Conservation (phyloP, 2,888 invertebrate genomes). For the Zaprionus lineosus region DNA sequence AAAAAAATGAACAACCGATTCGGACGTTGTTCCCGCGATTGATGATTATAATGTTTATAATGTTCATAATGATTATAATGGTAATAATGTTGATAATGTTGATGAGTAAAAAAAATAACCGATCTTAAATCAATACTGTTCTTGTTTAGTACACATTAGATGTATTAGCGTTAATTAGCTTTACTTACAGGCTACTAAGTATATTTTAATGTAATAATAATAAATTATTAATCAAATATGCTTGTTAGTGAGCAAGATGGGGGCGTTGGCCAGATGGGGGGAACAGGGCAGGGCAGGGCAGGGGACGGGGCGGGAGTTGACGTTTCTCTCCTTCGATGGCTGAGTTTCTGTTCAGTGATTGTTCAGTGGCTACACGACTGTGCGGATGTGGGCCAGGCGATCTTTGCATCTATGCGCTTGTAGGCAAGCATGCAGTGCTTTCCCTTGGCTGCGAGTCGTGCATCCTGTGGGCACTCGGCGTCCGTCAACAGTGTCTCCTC, state of each 20-base stretch:
- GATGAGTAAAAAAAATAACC: slow-evolving; percentile 30
- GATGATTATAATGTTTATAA: slow-evolving; percentile 17
- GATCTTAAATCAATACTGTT: slow-evolving; percentile 74
- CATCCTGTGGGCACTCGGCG: slow-evolving; percentile 94
- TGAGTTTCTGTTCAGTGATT: too few relatives aligned
- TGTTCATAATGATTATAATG: background rate
- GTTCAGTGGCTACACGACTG: slow-evolving; percentile 45
- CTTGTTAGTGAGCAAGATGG: slow-evolving; percentile 70
- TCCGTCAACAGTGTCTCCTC: slow-evolving; percentile 95
- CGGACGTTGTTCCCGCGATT: background rate
- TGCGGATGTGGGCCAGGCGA: slow-evolving; percentile 92
- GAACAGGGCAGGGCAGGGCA: background rate
- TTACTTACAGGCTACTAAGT: slow-evolving; percentile 72
- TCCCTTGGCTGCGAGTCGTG: slow-evolving; percentile 88
- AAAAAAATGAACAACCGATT: slow-evolving; percentile 30
- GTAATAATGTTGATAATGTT: slow-evolving; percentile 11
- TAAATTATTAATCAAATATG: slow-evolving; percentile 76
- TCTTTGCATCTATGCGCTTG: slow-evolving; percentile 97
- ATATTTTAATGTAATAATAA: slow-evolving; percentile 75
- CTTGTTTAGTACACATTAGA: slow-evolving; percentile 74
- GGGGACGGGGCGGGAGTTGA: background rate
- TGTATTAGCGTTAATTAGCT: slow-evolving; percentile 62
- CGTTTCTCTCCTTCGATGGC: slow-evolving; percentile 19
- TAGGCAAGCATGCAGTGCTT: slow-evolving; percentile 96
- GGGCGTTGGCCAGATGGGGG: slow-evolving; percentile 15